A percentile compares a stretch with the other conserved stretches of the same genome.
These are phyloP conservation scores for Arremon aurantiirostris DNA, from an alignment of 2,797 vertebrate genomes.

Conservation along the genomic window DNA sequence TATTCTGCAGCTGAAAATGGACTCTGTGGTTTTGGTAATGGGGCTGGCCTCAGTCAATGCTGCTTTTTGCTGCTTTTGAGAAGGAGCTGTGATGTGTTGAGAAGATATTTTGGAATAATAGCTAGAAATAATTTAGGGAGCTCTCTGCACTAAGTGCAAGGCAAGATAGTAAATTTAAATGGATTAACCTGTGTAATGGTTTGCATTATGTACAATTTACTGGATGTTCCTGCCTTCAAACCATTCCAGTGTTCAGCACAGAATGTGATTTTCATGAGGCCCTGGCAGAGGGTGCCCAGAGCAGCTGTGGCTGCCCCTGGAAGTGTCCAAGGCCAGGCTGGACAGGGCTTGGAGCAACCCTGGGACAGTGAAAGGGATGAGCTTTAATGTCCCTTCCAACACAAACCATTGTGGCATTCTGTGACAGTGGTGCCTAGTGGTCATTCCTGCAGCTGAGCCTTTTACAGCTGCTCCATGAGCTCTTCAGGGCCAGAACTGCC, in stretches of 20 bases:
- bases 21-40: not conserved
- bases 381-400: not conserved
- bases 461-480: not conserved
- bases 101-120: not conserved
- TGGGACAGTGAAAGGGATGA: accelerated
- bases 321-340: accelerated
- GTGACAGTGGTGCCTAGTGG: not conserved
- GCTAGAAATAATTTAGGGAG: not conserved
- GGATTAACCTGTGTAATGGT: not conserved
- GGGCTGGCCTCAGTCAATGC: not conserved
- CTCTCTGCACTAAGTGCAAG: not conserved
- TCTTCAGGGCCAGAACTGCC: not conserved
- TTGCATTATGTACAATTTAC: not conserved
- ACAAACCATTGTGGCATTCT: not conserved
- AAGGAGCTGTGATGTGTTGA: not conserved
- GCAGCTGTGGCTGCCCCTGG: not conserved
- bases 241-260: not conserved
- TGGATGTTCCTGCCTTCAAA: not conserved
- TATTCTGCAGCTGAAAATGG: not conserved
- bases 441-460: not conserved
- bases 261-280: accelerated
- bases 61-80: not conserved
- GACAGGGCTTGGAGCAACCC: accelerated
- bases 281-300: not conserved
- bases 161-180: not conserved